Conservation (phyloP, 2,888 invertebrate genomes). For the Zhengitettix transpicula region DNA sequence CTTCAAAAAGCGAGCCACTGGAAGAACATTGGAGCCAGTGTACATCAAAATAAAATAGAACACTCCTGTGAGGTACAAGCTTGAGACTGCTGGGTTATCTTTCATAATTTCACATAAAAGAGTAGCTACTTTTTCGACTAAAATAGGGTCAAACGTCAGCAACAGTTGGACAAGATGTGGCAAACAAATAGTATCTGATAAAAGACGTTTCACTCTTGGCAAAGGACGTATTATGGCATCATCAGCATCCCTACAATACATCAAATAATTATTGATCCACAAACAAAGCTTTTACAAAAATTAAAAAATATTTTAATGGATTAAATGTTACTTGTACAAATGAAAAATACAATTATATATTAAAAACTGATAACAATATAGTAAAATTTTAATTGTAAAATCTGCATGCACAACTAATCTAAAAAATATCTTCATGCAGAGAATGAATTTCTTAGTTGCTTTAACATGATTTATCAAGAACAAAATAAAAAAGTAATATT, state of each 20-base stretch:
- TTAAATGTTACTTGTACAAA: too few relatives aligned
- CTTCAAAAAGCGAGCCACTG: slow-evolving; percentile 85
- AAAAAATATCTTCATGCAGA: too few relatives aligned
- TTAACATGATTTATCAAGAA: too few relatives aligned
- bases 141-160: slow-evolving; percentile 90
- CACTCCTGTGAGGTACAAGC: slow-evolving; percentile 85
- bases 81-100: slow-evolving; percentile 90
- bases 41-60: slow-evolving; percentile 99
- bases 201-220: slow-evolving; percentile 73
- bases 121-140: slow-evolving; percentile 91
- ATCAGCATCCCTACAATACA: slow-evolving; percentile 52
- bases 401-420: too few relatives aligned
- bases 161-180: slow-evolving; percentile 91
- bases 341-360: too few relatives aligned
- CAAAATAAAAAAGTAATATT: too few relatives aligned
- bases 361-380: too few relatives aligned
- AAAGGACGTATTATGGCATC: slow-evolving; percentile 92
- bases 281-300: not conserved
- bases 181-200: slow-evolving; percentile 76
- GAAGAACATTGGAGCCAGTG: slow-evolving; percentile 92
- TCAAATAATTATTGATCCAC: not conserved
- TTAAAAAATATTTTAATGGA: too few relatives aligned
- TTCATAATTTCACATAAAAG: slow-evolving; percentile 77
- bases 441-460: too few relatives aligned
- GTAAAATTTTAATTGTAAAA: too few relatives aligned